Percentiles rank a stretch among this genome's conserved stretches.
These are phyloP conservation scores for Muscina levida DNA, from an alignment of 2,888 invertebrate genomes.

Conservation along the genomic window DNA sequence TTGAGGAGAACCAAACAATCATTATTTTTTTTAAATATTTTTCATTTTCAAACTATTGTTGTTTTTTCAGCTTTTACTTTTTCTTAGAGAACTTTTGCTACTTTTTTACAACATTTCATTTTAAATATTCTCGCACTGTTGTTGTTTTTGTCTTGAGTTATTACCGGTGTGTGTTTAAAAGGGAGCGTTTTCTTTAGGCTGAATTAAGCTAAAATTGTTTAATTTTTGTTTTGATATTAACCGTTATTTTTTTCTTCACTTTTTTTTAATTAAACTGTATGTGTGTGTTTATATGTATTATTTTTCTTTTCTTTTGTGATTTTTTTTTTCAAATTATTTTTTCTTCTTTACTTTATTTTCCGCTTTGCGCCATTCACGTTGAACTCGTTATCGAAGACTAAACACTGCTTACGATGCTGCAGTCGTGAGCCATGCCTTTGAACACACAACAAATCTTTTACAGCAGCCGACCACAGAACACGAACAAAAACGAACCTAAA, in stretches of 20 bases:
- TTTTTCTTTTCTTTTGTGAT: not conserved
- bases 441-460: conserved; percentile 13
- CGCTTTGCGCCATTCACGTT: conserved; percentile 61
- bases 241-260: not conserved
- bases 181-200: too few species aligned
- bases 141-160: too few species aligned
- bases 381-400: conserved; percentile 66
- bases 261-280: not conserved
- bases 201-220: too few species aligned
- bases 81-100: not conserved
- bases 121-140: not conserved
- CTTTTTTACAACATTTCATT: not conserved
- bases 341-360: conserved; percentile 37
- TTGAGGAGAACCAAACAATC: not conserved
- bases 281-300: not conserved
- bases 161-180: too few species aligned
- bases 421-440: conserved; percentile 59
- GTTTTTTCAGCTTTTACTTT: conserved; percentile 9
- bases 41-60: too few species aligned
- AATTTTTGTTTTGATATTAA: conserved; percentile 1
- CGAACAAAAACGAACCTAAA: conserved; percentile 36
- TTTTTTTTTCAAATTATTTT: not conserved
- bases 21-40: conserved; percentile 17
- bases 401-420: conserved; percentile 60
- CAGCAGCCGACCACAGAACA: conserved; percentile 24